phyloP scores from a whole-genome alignment of 2,113 vertebrate genomes.

The Aix galericulata region DNA sequence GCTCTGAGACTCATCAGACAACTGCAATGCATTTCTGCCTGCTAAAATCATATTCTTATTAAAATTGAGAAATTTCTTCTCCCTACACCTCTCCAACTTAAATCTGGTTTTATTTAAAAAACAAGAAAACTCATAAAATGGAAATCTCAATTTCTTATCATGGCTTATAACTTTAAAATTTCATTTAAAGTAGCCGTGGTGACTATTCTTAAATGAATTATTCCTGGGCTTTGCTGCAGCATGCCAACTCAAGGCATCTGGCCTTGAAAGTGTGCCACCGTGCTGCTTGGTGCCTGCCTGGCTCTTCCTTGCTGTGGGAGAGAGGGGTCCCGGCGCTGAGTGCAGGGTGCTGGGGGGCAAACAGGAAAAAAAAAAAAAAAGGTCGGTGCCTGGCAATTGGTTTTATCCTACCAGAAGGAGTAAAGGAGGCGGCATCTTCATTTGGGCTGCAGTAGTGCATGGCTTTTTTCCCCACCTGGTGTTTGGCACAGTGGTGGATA shows the following conservation, averaged over 20 bases:
- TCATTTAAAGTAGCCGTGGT: conserved; percentile 6
- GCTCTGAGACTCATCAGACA: conserved; percentile 51
- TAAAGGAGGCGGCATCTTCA: no score
- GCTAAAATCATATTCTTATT: conserved; percentile 12
- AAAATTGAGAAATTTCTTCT: not conserved
- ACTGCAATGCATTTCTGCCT: conserved; percentile 27
- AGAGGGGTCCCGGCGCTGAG: not conserved
- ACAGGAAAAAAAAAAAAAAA: no score
- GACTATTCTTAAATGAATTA: conserved; percentile 6
- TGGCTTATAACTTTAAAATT: not conserved
- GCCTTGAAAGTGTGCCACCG: not conserved
- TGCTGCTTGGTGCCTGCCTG: not conserved
- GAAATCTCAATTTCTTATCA: not conserved
- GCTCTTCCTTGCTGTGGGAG: not conserved
- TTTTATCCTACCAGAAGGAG: not conserved
- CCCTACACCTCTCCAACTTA: not conserved
- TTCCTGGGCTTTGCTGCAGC: conserved; percentile 13
- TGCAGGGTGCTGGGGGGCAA: not conserved
- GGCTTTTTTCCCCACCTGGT: rapidly evolving
- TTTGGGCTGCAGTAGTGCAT: rapidly evolving
- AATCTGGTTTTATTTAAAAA: not conserved
- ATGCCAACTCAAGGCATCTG: not conserved
- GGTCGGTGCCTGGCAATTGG: no score
- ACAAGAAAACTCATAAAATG: not conserved
- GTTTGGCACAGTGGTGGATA: not conserved